Evolutionary conservation across 2,888 invertebrate species (phyloP), one percentile per base, ranked within the genome.

Genomic region (Acanthacorydalis orientalis): DNA sequence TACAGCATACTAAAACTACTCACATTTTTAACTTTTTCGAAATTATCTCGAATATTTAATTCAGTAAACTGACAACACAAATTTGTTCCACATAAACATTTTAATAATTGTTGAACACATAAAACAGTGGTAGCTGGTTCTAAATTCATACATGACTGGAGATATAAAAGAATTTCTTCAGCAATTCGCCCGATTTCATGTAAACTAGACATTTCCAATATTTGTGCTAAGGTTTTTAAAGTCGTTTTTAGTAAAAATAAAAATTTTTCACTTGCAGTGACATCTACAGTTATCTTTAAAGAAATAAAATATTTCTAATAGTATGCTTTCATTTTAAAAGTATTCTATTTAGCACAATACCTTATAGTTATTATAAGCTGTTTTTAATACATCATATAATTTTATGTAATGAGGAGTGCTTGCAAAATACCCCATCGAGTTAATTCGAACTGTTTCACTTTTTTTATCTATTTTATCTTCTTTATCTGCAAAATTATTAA

Each of bases 351-450:
- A n/a, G n/a, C 15, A 23, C 54, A 59, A 61, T 62, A 86, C 89
- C 76, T 87, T 88, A 66, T 90, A 89, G 69, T 87, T 92, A 31
- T 80, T 79, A 65, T 88, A 85, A 4, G 89, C 83, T 53, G 83
- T 81, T 60, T 80, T 82, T 48, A 93, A 63, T 46, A 78, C 77
- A 49, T 88, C 88, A 63, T 85, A 85, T 50, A 93, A 72, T 64
- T 83, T 86, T 71, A 87, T 74, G 62, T 92, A 93, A 61, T 89
- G 83, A 0, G 85, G 80, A 50, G 80, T 76, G 51, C 70, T 74
- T 46, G 69, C 73, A 64, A 84, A 83, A 57, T 75, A 75, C 1
- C 83, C 82, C 43, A 70, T 63, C 8, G 71, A 66, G 50, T 53
- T 57, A n/a, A 53, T 51, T 49, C 57, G 58, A 40, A 53, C 6